Evolutionary conservation across 2,888 invertebrate genomes (phyloP), one percentile per base, ranked within the genome.

Genomic region (Chymomyza fuscimana): DNA sequence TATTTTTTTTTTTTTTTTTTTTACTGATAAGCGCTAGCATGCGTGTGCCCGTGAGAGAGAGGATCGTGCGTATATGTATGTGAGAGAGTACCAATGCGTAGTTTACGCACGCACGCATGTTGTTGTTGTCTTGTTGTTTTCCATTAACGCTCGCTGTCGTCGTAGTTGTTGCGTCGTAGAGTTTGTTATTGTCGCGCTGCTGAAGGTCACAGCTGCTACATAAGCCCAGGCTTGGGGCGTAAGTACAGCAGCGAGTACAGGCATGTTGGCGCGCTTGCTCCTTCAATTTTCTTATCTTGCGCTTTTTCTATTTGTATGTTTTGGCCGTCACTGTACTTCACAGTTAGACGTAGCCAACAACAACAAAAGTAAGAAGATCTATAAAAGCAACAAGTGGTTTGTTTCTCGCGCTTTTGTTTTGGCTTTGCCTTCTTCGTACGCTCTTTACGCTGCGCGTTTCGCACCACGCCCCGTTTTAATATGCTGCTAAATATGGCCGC

Each of bases 291-390:
- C 59, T 59, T 59, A 59, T 59, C n/a, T 29, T 59, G 22, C 12
- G 15, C 15, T 25, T 36, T 12, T 40, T 36, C 52, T 64, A 60
- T 67, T 71, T 75, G 68, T 59, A 83, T 76, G 80, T 83, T 81
- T 82, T 83, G 76, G 61, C 52, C 72, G 65, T 66, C 81, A 83
- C 83, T 83, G 82, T 85, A 85, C 83, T 75, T 79, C 61, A 77
- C 82, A 78, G 76, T 82, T 78, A 80, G 76, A 65, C 9, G 7
- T 9, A 36, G 36, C 36, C 36, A 36, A 36, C 6, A 36, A 36
- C 36, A 25, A 25, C 25, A 25, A 25, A 25, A 25, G 2, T 3
- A 25, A 25, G 25, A 36, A 36, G 36, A 36, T 36, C 36, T 36
- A 36, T 36, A 36, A 36, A 36, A 36, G 36, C 36, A 46, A 46